Evolutionary conservation across 2,888 invertebrate genomes (phyloP), one percentile per base, ranked within the genome.

Genomic region (Drosophila melanosoma): DNA sequence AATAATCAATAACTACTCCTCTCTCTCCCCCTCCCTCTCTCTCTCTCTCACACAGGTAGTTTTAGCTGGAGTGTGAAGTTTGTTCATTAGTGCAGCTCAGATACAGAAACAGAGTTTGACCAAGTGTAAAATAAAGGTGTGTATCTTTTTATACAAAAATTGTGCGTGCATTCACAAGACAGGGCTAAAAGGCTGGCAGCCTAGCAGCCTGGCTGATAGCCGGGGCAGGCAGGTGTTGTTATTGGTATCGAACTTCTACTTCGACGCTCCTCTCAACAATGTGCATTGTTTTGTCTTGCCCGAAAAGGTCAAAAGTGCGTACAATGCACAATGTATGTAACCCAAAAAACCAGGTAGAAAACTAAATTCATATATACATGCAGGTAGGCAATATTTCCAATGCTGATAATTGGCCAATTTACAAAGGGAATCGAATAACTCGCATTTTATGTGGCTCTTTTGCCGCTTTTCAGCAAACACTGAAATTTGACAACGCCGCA

Each of bases 391-490:
- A 82, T 87, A 83, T 89, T 87, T 87, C 82, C 85, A 88, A 83
- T 80, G 80, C 71, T 69, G 88, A 84, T 90, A 90, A 91, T 90
- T 90, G 91, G 91, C 90, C 89, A 89, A 91, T 91, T 91, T 89
- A 84, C 69, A 66, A 74, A 5, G 48, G 77, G 79, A 56, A 42
- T 60, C 54, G 45, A 45, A 59, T 23, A 57, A 63, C 72, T 51
- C 58, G 29, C 3, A 2, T 64, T 57, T 32, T 4, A 2, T 57
- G 29, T 32, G n/a, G 51, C 68, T 23, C 32, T 33, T 76, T 79
- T 79, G 77, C 77, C 74, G 49, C 63, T 52, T 65, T 73, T 62
- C 79, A 35, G 12, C 20, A n/a, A 15, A 3, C 29, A 53, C 48
- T 58, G 75, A 73, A 83, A 59, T 69, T 60, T 52, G 83, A 51